Percentiles rank a stretch among this genome's conserved stretches.
Evolutionary conservation across 2,888 invertebrate genomes (phyloP).

Genomic region (Chloroclysta siterata): DNA sequence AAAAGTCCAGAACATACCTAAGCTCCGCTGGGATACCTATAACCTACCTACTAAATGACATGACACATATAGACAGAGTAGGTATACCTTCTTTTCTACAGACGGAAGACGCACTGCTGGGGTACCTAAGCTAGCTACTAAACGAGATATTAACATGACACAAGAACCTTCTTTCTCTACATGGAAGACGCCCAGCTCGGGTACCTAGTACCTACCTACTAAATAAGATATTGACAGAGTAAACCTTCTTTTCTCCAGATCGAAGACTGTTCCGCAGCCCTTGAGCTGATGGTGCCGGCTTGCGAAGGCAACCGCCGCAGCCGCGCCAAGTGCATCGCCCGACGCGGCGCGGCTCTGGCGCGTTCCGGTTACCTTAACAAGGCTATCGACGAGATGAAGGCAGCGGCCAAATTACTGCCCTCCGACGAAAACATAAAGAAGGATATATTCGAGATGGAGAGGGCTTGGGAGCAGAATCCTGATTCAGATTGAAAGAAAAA

Average conservation of each 20-base stretch:
- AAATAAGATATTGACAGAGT: no score
- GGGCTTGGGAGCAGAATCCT: slow-evolving; percentile 91
- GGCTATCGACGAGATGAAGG: slow-evolving; percentile 90
- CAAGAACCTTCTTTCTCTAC: no score
- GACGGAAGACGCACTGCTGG: no score
- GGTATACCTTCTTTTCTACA: no score
- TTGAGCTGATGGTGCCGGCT: slow-evolving; percentile 90
- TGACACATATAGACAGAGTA: no score
- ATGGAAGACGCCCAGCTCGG: no score
- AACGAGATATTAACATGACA: no score
- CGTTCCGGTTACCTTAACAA: slow-evolving; percentile 88
- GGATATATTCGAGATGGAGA: slow-evolving; percentile 89
- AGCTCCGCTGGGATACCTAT: no score
- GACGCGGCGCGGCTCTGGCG: slow-evolving; percentile 90
- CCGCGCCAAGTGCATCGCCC: slow-evolving; percentile 89
- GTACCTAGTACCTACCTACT: no score
- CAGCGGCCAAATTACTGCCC: slow-evolving; percentile 88
- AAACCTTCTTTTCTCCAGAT: slow-evolving; percentile 52
- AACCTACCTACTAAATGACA: no score
- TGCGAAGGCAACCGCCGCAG: slow-evolving; percentile 89
- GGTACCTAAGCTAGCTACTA: no score
- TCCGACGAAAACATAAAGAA: slow-evolving; percentile 85
- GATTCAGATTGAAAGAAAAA: slow-evolving; percentile 78
- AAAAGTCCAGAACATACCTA: no score
- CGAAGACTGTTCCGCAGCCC: slow-evolving; percentile 87